Evolutionary conservation across 2,797 vertebrate species (phyloP).

Genomic region (Sebastes oblongus): DNA sequence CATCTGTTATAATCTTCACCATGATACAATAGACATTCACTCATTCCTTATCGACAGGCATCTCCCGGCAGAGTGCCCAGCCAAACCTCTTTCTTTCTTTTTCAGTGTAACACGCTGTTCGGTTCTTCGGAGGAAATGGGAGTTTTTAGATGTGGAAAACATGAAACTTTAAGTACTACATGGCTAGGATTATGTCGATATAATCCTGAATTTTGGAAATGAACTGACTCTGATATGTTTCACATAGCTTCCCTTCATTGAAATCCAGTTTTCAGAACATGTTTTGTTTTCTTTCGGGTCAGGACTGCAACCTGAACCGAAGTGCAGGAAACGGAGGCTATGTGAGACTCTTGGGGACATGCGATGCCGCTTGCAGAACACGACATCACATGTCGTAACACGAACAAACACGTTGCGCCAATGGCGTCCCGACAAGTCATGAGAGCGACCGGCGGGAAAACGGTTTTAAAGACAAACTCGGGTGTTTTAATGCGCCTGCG

Average conservation of each 20-base stretch:
- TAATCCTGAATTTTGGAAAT: slow-evolving; percentile 44
- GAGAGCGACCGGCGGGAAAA: slow-evolving; percentile 2
- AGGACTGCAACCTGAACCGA: not conserved
- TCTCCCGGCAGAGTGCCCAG: slow-evolving; percentile 80
- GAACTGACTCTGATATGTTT: slow-evolving; percentile 27
- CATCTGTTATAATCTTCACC: slow-evolving; percentile 17
- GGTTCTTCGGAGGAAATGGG: slow-evolving; percentile 42
- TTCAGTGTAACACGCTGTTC: slow-evolving; percentile 46
- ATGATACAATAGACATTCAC: slow-evolving; percentile 43
- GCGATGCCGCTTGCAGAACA: slow-evolving; percentile 27
- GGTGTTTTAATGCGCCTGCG: slow-evolving; percentile 8
- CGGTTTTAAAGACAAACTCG: not conserved
- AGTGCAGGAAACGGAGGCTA: slow-evolving; percentile 35
- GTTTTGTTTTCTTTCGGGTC: not conserved
- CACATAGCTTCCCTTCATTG: slow-evolving; percentile 40
- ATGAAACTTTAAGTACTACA: slow-evolving; percentile 28
- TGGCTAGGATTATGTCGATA: slow-evolving; percentile 40
- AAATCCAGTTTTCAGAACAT: not conserved
- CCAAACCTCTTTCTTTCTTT: slow-evolving; percentile 86
- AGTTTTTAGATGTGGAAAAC: slow-evolving; percentile 31
- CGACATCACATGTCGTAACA: slow-evolving; percentile 34
- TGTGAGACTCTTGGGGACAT: slow-evolving; percentile 44
- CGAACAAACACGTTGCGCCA: slow-evolving; percentile 34
- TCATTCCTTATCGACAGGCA: slow-evolving; percentile 76
- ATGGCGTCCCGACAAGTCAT: slow-evolving; percentile 21